phyloP scores from a whole-genome alignment of 2,888 invertebrate genomes.

The Andricus quercusramuli region DNA sequence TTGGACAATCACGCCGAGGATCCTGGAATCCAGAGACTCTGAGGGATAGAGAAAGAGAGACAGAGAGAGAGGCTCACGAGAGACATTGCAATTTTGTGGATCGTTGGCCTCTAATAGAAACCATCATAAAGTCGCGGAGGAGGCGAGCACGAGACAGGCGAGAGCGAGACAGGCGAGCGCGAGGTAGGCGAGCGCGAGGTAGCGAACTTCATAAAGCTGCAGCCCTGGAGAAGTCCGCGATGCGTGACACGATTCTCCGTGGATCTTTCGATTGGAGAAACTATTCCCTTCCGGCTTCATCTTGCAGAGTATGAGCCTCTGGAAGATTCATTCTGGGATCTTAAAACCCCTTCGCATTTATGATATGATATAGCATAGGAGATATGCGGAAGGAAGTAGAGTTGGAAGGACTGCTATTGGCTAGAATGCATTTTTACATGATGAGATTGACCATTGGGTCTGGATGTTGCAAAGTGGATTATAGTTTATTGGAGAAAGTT shows the following conservation, averaged over 20 bases:
- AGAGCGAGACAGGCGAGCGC: conserved; percentile 43
- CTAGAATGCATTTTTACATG: conserved; percentile 27
- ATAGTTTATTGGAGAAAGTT: conserved; percentile 3
- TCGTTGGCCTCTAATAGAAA: conserved; percentile 73
- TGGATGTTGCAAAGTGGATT: not conserved
- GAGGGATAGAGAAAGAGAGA: conserved; percentile 24
- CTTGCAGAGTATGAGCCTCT: conserved; percentile 6
- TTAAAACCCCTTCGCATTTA: conserved; percentile 29
- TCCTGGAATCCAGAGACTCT: conserved; percentile 42
- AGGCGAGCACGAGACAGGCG: conserved; percentile 50
- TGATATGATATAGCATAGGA: conserved; percentile 16
- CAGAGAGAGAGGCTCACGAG: conserved; percentile 48
- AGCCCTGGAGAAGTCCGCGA: conserved; percentile 43
- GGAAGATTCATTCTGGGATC: conserved; percentile 27
- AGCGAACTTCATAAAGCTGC: conserved; percentile 61
- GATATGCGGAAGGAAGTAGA: conserved; percentile 8
- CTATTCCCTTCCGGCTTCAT: conserved; percentile 36
- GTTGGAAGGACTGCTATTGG: not conserved
- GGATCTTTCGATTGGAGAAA: conserved; percentile 33
- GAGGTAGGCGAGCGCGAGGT: conserved; percentile 51
- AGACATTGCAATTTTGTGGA: conserved; percentile 73
- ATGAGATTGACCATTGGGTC: conserved; percentile 27
- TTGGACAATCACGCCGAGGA: conserved; percentile 64
- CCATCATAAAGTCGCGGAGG: conserved; percentile 69
- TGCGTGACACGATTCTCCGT: conserved; percentile 48